Conservation (phyloP, 2,113 vertebrate species). For the Perca schrenkii region DNA sequence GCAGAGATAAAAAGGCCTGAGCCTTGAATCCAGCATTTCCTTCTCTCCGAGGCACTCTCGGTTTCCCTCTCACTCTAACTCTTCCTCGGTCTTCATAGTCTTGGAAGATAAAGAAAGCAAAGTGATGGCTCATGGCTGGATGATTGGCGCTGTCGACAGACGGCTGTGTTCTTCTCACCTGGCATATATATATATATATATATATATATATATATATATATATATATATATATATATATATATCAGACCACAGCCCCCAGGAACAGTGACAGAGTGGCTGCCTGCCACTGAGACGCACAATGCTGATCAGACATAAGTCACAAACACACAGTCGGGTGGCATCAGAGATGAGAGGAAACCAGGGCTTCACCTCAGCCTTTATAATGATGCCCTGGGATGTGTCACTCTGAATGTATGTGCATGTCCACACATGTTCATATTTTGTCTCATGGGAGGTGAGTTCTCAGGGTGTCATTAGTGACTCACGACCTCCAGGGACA, state of each 20-base stretch:
- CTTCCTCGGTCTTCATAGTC: conserved; percentile 29
- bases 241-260: conserved; percentile 49
- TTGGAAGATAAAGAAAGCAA: conserved; percentile 54
- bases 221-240: too few relatives aligned
- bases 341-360: conserved; percentile 23
- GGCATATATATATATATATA: conserved; percentile 52
- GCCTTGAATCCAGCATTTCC: conserved; percentile 39
- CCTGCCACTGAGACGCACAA: conserved; percentile 42
- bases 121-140: conserved; percentile 45
- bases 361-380: conserved; percentile 33
- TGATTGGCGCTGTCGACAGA: conserved; percentile 50
- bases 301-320: conserved; percentile 70
- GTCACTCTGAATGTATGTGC: conserved; percentile 32
- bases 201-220: too few relatives aligned
- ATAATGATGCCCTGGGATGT: conserved; percentile 41
- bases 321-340: conserved; percentile 41
- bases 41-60: conserved; percentile 32
- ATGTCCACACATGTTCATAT: conserved; percentile 29
- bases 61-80: conserved; percentile 28
- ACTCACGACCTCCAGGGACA: conserved; percentile 53
- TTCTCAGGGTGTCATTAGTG: conserved; percentile 44
- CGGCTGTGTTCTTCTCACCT: conserved; percentile 44
- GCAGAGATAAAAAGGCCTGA: conserved; percentile 46
- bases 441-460: conserved; percentile 48
- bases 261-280: conserved; percentile 55